A percentile compares a stretch with the other conserved stretches of the same genome.
These are phyloP conservation scores for Tapera naevia DNA, from an alignment of 2,797 vertebrate species.

Conservation along the genomic window DNA sequence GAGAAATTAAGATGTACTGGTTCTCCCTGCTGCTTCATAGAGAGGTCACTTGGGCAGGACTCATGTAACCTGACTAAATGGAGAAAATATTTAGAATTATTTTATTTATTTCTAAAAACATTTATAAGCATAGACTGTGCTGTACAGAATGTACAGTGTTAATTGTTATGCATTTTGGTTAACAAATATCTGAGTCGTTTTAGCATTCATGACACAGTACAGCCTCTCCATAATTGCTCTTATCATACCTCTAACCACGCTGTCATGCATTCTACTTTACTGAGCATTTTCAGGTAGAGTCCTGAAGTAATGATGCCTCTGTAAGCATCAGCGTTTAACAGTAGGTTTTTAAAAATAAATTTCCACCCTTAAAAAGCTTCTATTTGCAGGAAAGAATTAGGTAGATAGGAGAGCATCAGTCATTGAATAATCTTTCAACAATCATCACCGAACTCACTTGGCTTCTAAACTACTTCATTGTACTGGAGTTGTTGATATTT, in stretches of 20 bases:
- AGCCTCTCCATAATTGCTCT: not conserved
- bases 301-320: not conserved
- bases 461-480: not conserved
- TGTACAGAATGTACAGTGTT: not conserved
- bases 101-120: not conserved
- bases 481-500: not conserved
- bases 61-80: not conserved
- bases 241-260: not conserved
- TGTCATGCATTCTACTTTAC: not conserved
- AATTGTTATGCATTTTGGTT: not conserved
- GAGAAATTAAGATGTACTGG: not conserved
- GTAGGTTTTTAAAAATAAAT: not conserved
- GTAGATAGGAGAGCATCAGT: not conserved
- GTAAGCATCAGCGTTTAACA: not conserved
- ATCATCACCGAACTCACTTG: not conserved
- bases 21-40: not conserved
- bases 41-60: not conserved
- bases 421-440: not conserved
- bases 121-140: not conserved
- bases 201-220: not conserved
- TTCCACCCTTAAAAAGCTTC: not conserved
- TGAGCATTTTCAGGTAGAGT: not conserved
- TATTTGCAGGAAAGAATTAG: not conserved
- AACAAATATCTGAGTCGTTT: not conserved
- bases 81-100: not conserved